A percentile compares a stretch with the other conserved stretches of the same genome.
Conservation (phyloP, 2,113 vertebrate genomes). For the Pionites leucogaster region DNA sequence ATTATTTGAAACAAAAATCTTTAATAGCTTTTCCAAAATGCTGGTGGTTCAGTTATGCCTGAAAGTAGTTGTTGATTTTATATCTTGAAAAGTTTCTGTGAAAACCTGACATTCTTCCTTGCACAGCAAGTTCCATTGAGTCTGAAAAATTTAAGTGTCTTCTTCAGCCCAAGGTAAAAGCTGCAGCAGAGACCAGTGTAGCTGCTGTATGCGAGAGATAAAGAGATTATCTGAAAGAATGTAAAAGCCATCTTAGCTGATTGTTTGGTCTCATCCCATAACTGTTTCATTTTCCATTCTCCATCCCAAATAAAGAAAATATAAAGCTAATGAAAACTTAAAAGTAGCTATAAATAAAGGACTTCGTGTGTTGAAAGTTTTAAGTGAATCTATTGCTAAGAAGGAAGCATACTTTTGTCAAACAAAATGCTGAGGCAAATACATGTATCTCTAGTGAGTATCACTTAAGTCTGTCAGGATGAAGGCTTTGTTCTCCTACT, state of each 20-base stretch:
- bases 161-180: constrained; percentile 2
- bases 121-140: not conserved
- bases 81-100: not conserved
- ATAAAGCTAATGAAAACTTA: not conserved
- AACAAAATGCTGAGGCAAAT: constrained; percentile 11
- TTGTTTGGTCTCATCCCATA: constrained; percentile 9
- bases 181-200: not conserved
- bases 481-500: constrained; percentile 8
- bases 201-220: not conserved
- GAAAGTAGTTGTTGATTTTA: not conserved
- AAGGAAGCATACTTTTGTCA: not conserved
- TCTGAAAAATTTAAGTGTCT: not conserved
- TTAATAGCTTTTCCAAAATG: not conserved
- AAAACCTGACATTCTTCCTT: not conserved
- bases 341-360: constrained; percentile 6
- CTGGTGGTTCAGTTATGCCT: not conserved
- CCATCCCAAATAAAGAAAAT: not conserved
- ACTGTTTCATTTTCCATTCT: constrained; percentile 9
- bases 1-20: not conserved
- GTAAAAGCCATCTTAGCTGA: not conserved
- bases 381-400: not conserved
- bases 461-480: not conserved
- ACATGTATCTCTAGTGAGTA: not conserved
- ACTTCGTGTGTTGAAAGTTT: not conserved
- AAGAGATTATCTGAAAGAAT: constrained; percentile 28